A percentile compares a stretch with the other conserved stretches of the same genome.
These are phyloP conservation scores for Vimba vimba DNA, from an alignment of 2,113 vertebrate species.

Conservation along the genomic window DNA sequence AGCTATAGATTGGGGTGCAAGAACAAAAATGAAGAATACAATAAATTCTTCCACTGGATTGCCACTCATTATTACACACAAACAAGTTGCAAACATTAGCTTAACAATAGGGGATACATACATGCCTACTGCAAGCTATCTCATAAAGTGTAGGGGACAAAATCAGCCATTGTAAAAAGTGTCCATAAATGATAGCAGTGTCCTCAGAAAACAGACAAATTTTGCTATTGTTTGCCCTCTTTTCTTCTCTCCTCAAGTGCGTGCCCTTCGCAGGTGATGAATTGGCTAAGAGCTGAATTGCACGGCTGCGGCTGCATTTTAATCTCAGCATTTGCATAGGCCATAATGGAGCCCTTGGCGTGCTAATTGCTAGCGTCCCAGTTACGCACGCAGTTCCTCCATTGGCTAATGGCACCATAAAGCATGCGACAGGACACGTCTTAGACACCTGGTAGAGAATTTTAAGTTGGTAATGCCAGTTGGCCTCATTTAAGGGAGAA, in stretches of 20 bases:
- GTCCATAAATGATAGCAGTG: not conserved
- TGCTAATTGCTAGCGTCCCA: slow-evolving; percentile 75
- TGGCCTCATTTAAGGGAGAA: slow-evolving; percentile 74
- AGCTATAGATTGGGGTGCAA: no score
- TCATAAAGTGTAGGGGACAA: not conserved
- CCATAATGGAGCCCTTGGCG: slow-evolving; percentile 74
- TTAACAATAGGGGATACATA: not conserved
- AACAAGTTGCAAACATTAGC: no score
- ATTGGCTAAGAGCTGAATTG: slow-evolving; percentile 18
- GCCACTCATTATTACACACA: no score
- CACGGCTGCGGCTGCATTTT: slow-evolving; percentile 57
- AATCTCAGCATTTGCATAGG: slow-evolving; percentile 68
- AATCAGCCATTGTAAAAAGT: not conserved
- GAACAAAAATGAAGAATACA: no score
- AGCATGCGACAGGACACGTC: slow-evolving; percentile 72
- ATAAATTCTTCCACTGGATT: no score
- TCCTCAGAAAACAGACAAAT: slow-evolving; percentile 24
- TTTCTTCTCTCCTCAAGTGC: slow-evolving; percentile 9
- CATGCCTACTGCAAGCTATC: not conserved
- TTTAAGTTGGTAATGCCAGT: slow-evolving; percentile 67
- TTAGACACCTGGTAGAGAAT: slow-evolving; percentile 73
- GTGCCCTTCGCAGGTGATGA: slow-evolving; percentile 47
- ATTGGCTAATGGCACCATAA: slow-evolving; percentile 78
- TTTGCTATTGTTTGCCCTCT: slow-evolving; percentile 14
- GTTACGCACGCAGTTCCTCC: slow-evolving; percentile 71